Evolutionary conservation across 2,797 vertebrate genomes (phyloP), one percentile per base, ranked within the genome.

Genomic region (Poecile montanus): DNA sequence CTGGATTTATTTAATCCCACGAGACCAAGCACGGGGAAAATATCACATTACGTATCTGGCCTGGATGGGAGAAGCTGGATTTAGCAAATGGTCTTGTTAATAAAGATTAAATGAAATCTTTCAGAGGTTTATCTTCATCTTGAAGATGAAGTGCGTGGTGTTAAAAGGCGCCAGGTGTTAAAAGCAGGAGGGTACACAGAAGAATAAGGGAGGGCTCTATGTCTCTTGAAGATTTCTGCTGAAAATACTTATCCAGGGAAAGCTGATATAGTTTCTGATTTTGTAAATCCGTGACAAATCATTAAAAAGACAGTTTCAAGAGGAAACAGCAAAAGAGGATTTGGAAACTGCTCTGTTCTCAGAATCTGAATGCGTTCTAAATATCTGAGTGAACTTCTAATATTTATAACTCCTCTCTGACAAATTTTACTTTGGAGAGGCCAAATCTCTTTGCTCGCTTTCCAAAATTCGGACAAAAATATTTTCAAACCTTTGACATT

Each of bases 61-160:
- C 76, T 23, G 62, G 51, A 57, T 38, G 70, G 38, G 79, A 94
- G 71, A 79, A 85, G 50, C 38, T 89, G 77, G 70, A 86, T 91
- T 96, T 94, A 95, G 85, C 80, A 93, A 94, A 95, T 67, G 47
- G 40, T 87, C 70, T 91, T 71, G 53, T 88, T 96, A 86, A 68
- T 91, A 90, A 87, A 86, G 56, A 71, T 60, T 47, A 84, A 95
- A 83, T 13, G 6, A 94, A 89, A 67, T 56, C n/a, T 84, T 93
- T 82, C 45, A 34, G 50, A 91, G 71, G 62, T 50, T 45, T 63
- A 48, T 54, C 14, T 34, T 42, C 16, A 42, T 42, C 42, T 7
- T 53, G 53, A 75, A 34, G 48, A 53, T 21, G 32, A 89, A 92
- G 38, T 8, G 8, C 0, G 0, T 56, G 85, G 44, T 54, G 65